Conservation (phyloP, 2,113 vertebrate species). For the Coreoperca whiteheadi region DNA sequence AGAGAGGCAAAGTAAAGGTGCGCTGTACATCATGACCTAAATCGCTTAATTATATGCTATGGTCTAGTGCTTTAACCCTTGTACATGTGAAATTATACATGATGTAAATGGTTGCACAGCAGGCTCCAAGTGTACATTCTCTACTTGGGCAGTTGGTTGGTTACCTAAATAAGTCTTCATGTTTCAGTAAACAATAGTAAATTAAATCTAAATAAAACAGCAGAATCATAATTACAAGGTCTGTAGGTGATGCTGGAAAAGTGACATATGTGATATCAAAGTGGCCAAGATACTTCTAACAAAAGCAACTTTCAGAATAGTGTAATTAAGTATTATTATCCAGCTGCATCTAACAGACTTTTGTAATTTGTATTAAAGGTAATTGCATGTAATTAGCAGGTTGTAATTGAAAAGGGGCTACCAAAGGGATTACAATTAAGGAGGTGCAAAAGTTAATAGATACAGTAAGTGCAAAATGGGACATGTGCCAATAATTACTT, state of each 20-base stretch:
- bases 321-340: slow-evolving; percentile 55
- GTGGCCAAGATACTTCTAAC: background rate
- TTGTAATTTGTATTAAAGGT: slow-evolving; percentile 48
- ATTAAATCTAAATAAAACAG: background rate
- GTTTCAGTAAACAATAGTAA: background rate
- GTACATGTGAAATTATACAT: slow-evolving; percentile 3
- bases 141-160: background rate
- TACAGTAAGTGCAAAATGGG: slow-evolving; percentile 7
- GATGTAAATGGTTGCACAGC: background rate
- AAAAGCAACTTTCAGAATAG: slow-evolving; percentile 24
- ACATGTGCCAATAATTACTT: slow-evolving; percentile 5
- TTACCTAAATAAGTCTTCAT: background rate
- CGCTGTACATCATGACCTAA: slow-evolving; percentile 53
- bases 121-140: background rate
- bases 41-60: slow-evolving; percentile 60
- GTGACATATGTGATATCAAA: background rate
- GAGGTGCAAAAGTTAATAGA: slow-evolving; percentile 34
- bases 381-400: slow-evolving; percentile 56
- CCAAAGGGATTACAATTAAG: slow-evolving; percentile 31
- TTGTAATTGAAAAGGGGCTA: slow-evolving; percentile 24
- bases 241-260: background rate
- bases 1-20: slow-evolving; percentile 48
- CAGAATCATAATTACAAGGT: slow-evolving; percentile 6
- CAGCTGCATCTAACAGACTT: slow-evolving; percentile 20
- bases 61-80: slow-evolving; percentile 40